Conservation (phyloP, 2,113 vertebrate species). For the Neoarius graeffei region DNA sequence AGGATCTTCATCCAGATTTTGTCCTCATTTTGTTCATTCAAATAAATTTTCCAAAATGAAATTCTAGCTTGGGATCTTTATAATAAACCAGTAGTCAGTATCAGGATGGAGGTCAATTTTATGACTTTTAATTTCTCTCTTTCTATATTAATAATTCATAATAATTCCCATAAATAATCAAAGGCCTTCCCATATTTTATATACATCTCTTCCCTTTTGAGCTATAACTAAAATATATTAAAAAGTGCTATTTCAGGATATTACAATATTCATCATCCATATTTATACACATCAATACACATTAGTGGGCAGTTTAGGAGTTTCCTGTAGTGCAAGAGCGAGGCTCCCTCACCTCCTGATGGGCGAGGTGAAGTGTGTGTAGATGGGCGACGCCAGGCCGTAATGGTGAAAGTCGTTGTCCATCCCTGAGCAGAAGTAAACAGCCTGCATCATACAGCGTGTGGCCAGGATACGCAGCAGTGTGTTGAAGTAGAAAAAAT, state of each 20-base stretch:
- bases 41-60: background rate
- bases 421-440: slow-evolving; percentile 98
- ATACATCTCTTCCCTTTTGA: background rate
- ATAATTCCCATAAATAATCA: background rate
- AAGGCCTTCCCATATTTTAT: background rate
- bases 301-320: background rate
- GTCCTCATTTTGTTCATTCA: background rate
- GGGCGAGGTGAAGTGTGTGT: slow-evolving; percentile 97
- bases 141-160: too few relatives aligned
- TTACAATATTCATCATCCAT: background rate
- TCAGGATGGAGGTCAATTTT: background rate
- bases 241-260: background rate
- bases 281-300: background rate
- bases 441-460: slow-evolving; percentile 99
- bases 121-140: background rate
- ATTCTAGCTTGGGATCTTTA: background rate
- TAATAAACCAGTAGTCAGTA: background rate
- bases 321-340: background rate
- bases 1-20: background rate
- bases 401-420: slow-evolving; percentile 97
- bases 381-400: slow-evolving; percentile 94
- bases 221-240: background rate
- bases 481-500: slow-evolving; percentile 88
- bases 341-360: slow-evolving; percentile 84
- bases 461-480: slow-evolving; percentile 91